Base-by-base conservation (phyloP, 2,113 vertebrate genomes). In the Theristicus caerulescens region DNA sequence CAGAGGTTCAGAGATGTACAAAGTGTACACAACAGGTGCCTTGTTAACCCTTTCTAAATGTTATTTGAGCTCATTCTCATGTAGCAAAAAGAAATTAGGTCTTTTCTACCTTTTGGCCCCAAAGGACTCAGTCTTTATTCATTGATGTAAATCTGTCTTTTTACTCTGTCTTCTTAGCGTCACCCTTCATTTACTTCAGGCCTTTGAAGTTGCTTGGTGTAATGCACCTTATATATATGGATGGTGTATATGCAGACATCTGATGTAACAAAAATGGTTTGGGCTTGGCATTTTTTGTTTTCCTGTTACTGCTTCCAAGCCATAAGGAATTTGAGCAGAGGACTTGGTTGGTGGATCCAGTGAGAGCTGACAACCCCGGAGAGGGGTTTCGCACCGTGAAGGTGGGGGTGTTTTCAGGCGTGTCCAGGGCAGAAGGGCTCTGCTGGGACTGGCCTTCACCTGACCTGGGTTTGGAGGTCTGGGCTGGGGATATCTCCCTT, bases 351-450 rank as follows among this genome's bases (percentile, higher is more conserved):
- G 19, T 83, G n/a, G 64, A 74, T 86, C 55, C 59, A 66, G 16
- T 3, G 6, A 84, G n/a, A 26, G 31, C 36, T 92, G 67, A 70
- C 58, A 83, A 2, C 2, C 0, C 10, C 8, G 16, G 26, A 82
- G 57, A 71, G 17, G 20, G 3, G 4, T 61, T 72, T 90, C 65
- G 10, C 0, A 0, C n/a, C 86, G 16, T 44, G 52, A 65, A 72
- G 49, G 38, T 0, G 0, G 4, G 13, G 21, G 8, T 81, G 6
- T 82, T 82, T 38, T 55, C 34, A 61, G 54, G 36, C 26, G 9
- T 9, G 19, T 79, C 57, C 27, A 27, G 40, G 67, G 40, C 52
- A 86, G 55, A 71, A 70, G 22, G n/a, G 46, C 38, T 89, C 29
- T 82, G 36, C 47, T 46, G 31, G n/a, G 58, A 16, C 70, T 11